Evolutionary conservation across 2,888 invertebrate genomes (phyloP), one percentile per base, ranked within the genome.

Genomic region (Dasypolia templi): DNA sequence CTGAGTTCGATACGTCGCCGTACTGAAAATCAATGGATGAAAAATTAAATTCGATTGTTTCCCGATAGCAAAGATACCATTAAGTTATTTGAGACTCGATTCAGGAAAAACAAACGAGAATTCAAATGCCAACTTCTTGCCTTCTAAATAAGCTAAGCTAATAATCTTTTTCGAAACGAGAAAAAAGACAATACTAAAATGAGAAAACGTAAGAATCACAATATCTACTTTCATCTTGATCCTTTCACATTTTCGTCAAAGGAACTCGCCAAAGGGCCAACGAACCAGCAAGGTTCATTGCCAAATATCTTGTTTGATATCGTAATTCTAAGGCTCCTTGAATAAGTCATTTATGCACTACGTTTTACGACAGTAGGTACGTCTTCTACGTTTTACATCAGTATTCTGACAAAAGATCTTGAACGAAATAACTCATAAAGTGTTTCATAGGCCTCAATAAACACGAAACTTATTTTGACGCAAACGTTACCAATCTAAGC

Each of bases 71-170:
- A 76, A 67, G 66, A 68, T 73, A 53, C 35, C 66, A 77, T 81
- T 76, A 72, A 82, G 83, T 56, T 51, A 64, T 66, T 61, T 59
- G 68, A 42, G 42, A 65, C 58, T 75, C 58, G 7, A 70, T 66
- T 62, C 51, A 55, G 35, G 26, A 65, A 61, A 72, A 64, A 35
- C 44, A 69, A 80, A 67, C 26, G 69, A 61, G 44, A 59, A 77
- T 73, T 53, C 3, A 66, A 75, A 79, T 67, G 35, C 26, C 62
- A 76, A 70, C 11, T 53, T 75, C 53, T 70, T 26, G 46, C 4
- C 46, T 29, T 22, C 19, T 56, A 58, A 72, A 53, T 66, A 51
- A 64, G 19, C 61, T 64, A 19, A 2, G 12, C n/a, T n/a, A n/a
- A n/a, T n/a, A n/a, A 42, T 42, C 3, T 46, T 66, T 62, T 65